phyloP scores from a whole-genome alignment of 1,140 invertebrate genomes.

The Nasonia vitripennis region DNA sequence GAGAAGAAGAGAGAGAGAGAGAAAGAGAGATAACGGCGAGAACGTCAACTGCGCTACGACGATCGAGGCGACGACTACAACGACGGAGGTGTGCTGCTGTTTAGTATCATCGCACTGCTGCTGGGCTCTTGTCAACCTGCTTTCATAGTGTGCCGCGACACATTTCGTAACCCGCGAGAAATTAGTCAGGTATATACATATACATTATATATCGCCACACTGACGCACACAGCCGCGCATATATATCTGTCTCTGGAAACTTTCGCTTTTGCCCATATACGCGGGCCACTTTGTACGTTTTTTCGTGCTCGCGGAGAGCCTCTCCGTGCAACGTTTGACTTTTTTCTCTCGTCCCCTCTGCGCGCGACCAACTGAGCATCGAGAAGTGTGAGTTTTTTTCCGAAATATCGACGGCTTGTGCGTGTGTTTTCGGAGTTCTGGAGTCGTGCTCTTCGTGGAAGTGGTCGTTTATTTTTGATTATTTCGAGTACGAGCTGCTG shows the following conservation, averaged over 20 bases:
- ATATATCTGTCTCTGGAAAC: slow-evolving; percentile 7
- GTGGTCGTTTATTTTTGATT: background rate
- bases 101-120: background rate
- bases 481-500: background rate
- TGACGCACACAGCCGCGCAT: background rate
- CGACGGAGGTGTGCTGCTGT: slow-evolving; percentile 12
- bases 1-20: background rate
- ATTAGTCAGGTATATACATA: slow-evolving; percentile 39
- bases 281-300: background rate
- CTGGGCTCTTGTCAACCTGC: background rate
- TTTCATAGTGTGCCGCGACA: background rate
- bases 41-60: background rate
- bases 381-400: background rate
- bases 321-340: background rate
- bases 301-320: background rate
- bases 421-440: background rate
- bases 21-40: background rate
- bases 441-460: background rate
- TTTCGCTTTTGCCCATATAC: slow-evolving; percentile 44
- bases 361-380: background rate
- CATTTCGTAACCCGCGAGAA: slow-evolving; percentile 28
- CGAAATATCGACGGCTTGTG: too few species aligned
- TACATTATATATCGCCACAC: slow-evolving; percentile 3
- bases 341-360: background rate
- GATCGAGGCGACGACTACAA: background rate